Evolutionary conservation across 2,113 vertebrate species (phyloP).

Genomic region (Empidonax traillii): DNA sequence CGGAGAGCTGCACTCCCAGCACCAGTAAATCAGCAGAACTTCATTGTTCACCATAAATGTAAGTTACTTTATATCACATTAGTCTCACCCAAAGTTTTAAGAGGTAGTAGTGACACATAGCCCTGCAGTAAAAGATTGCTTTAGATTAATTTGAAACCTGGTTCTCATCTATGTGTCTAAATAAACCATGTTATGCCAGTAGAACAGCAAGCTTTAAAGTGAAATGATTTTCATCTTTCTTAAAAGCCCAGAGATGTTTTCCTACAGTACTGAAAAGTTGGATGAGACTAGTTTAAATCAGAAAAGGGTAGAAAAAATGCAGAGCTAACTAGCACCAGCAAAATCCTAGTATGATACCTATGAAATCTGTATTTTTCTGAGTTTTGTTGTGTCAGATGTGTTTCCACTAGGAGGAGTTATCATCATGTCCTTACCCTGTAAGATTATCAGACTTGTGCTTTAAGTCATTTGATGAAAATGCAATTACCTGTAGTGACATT

Average conservation of each 20-base stretch:
- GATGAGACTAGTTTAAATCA: neutral
- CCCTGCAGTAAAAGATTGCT: neutral
- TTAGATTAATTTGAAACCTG: neutral
- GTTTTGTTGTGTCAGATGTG: neutral
- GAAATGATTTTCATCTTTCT: neutral
- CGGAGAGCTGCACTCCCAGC: neutral
- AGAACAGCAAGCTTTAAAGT: neutral
- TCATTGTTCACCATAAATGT: neutral
- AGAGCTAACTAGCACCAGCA: neutral
- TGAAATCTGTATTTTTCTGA: neutral
- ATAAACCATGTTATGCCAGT: neutral
- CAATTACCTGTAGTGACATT: neutral
- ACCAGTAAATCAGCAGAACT: neutral
- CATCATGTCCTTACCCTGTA: neutral
- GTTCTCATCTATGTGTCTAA: neutral
- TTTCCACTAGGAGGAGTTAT: constrained; percentile 30
- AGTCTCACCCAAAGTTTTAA: neutral
- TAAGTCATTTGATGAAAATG: neutral
- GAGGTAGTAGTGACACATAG: neutral
- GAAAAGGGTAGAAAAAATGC: neutral
- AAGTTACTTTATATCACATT: neutral
- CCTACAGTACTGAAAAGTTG: neutral
- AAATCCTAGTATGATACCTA: neutral
- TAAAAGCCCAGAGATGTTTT: neutral
- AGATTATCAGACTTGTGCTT: neutral